Evolutionary conservation across 2,888 invertebrate species (phyloP).

Genomic region (Trimorus sp.): DNA sequence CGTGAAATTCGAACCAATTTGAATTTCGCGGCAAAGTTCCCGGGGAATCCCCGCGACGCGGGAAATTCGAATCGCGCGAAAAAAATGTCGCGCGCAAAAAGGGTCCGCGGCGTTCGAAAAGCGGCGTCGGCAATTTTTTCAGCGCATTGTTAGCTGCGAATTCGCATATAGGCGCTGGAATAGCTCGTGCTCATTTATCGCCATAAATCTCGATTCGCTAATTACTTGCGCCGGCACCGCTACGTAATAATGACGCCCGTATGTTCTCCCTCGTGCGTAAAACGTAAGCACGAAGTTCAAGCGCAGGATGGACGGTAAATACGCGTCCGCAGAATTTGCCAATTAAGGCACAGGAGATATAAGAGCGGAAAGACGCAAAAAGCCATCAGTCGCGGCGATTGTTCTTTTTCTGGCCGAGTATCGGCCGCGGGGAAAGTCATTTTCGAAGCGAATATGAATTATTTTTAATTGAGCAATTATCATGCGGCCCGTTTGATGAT

Average conservation of each 20-base stretch:
- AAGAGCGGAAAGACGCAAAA: constrained; percentile 61
- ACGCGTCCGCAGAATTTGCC: constrained; percentile 63
- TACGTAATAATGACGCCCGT: constrained; percentile 66
- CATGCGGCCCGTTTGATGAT: constrained; percentile 19
- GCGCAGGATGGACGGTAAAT: constrained; percentile 57
- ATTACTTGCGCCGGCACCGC: constrained; percentile 69
- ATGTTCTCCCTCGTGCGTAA: constrained; percentile 67
- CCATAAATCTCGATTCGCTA: constrained; percentile 76
- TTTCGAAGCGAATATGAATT: constrained; percentile 47
- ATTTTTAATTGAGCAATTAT: constrained; percentile 52
- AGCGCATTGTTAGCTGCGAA: constrained; percentile 12
- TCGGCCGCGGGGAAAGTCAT: constrained; percentile 35
- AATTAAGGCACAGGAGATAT: constrained; percentile 60
- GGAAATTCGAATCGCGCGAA: constrained; percentile 27
- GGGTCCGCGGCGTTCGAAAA: background rate
- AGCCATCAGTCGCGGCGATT: constrained; percentile 43
- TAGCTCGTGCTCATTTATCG: constrained; percentile 72
- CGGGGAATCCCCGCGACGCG: constrained; percentile 15
- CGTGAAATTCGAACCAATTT: background rate
- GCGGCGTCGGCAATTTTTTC: background rate
- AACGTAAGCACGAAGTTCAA: constrained; percentile 67
- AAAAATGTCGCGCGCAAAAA: background rate
- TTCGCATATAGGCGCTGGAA: constrained; percentile 40
- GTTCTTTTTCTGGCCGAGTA: constrained; percentile 41
- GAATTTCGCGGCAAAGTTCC: constrained; percentile 20